Conservation (phyloP, 2,113 vertebrate species). For the Todiramphus chloris region DNA sequence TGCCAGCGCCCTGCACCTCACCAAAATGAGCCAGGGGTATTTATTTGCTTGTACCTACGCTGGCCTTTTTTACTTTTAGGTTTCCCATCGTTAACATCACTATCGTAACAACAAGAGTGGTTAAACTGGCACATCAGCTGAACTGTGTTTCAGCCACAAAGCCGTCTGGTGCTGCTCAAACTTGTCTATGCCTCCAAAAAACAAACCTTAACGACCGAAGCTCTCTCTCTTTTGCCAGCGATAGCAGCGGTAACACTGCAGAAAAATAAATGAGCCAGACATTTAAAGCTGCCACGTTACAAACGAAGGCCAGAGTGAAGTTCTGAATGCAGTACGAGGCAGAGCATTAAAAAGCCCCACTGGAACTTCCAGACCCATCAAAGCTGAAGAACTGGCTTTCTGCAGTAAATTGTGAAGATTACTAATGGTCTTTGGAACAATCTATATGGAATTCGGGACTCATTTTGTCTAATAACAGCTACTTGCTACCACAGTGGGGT, state of each 20-base stretch:
- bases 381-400: not conserved
- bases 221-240: not conserved
- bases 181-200: not conserved
- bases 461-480: not conserved
- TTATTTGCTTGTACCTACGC: not conserved
- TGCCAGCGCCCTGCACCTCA: not conserved
- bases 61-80: not conserved
- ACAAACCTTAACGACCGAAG: not conserved
- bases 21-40: not conserved
- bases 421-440: not conserved
- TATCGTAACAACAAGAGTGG: not conserved
- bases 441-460: not conserved
- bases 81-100: not conserved
- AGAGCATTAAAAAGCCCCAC: not conserved
- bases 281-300: not conserved
- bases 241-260: not conserved
- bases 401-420: not conserved
- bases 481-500: not conserved
- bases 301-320: not conserved
- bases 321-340: not conserved
- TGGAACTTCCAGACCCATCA: not conserved
- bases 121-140: not conserved
- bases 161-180: not conserved
- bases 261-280: not conserved
- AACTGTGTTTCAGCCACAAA: not conserved